Base-by-base conservation (phyloP, 2,797 vertebrate genomes). In the Scarus forsteni region DNA sequence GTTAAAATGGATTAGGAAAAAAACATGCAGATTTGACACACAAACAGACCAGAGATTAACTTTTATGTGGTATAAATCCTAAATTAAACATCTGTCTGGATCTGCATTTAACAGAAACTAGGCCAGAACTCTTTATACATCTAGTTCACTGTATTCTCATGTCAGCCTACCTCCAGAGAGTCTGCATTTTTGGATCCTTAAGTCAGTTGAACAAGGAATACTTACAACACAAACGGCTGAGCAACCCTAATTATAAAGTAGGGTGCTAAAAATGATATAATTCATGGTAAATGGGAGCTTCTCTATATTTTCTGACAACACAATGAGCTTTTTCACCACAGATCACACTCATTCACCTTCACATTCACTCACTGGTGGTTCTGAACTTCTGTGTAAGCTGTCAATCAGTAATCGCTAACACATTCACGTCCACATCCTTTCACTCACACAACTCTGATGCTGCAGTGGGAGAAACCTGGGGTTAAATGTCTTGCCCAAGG, bases 131-230 rank as follows among this genome's bases (percentile, higher is more conserved):
- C 70, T 60, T 27, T 38, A 59, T n/a, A 49, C 42, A 45, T 6
- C 58, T 50, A 60, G 18, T 52, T 44, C 55, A 56, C 34, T 67
- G 27, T 13, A 6, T 35, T 19, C 16, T 71, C 54, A 49, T 56
- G 10, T 69, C 19, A 46, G 6, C 6, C 5, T 27, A 50, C 54
- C 77, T 77, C 66, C 9, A 48, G 13, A 55, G 12, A 66, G 8
- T 34, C 48, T 56, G 51, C 8, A 49, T 55, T 19, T 76, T 51
- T 58, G 19, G 48, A 40, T 40, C 12, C 60, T 44, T 55, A 51
- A 54, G 13, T 14, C 27, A 35, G 19, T 18, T 59, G 45, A 61
- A 66, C 56, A 18, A 42, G 11, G 43, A 63, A 46, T 15, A 56
- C 50, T 15, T 12, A 19, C 57, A 46, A 5, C 12, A 8, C 18